A percentile compares a stretch with the other conserved stretches of the same genome.
These are phyloP conservation scores for Hippocampus guttulatus DNA, from an alignment of 2,113 vertebrate genomes.

Conservation along the genomic window DNA sequence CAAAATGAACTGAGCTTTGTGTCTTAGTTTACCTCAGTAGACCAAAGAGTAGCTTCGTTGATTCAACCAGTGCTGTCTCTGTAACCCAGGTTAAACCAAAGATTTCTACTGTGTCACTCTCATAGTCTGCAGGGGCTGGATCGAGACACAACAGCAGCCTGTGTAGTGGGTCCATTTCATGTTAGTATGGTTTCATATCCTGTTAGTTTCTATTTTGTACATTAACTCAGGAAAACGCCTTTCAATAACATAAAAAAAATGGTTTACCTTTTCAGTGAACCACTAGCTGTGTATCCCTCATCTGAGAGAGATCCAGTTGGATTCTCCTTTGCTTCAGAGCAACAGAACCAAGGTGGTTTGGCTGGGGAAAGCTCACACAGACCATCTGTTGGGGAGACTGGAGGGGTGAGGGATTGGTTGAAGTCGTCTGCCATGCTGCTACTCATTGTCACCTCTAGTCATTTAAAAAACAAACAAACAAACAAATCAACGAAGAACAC, in stretches of 20 bases:
- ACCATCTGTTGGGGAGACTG: slow-evolving; percentile 73
- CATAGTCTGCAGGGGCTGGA: slow-evolving; percentile 85
- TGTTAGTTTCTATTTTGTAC: neutral
- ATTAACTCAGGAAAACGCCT: neutral
- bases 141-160: slow-evolving; percentile 87
- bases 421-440: slow-evolving; percentile 77
- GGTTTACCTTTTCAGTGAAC: slow-evolving; percentile 84
- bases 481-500: neutral
- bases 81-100: slow-evolving; percentile 93
- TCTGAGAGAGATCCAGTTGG: slow-evolving; percentile 68
- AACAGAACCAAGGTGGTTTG: slow-evolving; percentile 78
- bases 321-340: slow-evolving; percentile 69
- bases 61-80: slow-evolving; percentile 87
- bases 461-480: neutral
- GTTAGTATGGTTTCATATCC: neutral
- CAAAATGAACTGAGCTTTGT: neutral
- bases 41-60: slow-evolving; percentile 84
- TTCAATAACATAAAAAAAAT: neutral
- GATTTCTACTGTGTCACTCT: slow-evolving; percentile 82
- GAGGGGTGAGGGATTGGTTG: slow-evolving; percentile 64
- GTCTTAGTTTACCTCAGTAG: slow-evolving; percentile 79
- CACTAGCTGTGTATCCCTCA: slow-evolving; percentile 80
- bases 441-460: slow-evolving; percentile 9
- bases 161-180: neutral
- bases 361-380: slow-evolving; percentile 64